These are phyloP conservation scores for Synanthedon vespiformis DNA, from an alignment of 2,888 invertebrate genomes.

Conservation along the genomic window DNA sequence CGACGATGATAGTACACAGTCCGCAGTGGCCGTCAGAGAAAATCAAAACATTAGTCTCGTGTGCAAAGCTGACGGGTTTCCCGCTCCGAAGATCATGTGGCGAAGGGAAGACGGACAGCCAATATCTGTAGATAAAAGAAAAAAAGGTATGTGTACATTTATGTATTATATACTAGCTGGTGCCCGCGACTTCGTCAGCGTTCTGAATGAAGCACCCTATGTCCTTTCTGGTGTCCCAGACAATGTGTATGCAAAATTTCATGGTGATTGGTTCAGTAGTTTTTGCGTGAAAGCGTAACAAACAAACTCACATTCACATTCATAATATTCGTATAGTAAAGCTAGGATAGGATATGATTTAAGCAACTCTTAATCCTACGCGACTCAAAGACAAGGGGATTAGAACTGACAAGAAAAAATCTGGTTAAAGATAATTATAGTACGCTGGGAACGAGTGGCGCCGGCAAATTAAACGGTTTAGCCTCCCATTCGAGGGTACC, in stretches of 20 bases:
- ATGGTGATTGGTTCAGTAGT: too few relatives aligned
- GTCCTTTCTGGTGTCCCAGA: too few relatives aligned
- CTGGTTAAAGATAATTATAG: constrained; percentile 31
- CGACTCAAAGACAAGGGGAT: constrained; percentile 10
- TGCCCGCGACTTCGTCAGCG: too few relatives aligned
- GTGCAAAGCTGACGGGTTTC: constrained; percentile 92
- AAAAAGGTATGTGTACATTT: constrained; percentile 75
- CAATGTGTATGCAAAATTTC: too few relatives aligned
- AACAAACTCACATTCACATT: too few relatives aligned
- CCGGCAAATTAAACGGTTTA: constrained; percentile 33
- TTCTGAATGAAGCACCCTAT: too few relatives aligned
- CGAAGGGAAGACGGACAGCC: constrained; percentile 89
- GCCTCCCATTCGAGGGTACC: constrained; percentile 16
- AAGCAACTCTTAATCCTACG: constrained; percentile 9
- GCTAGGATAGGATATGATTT: too few relatives aligned
- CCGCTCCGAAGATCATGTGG: constrained; percentile 94
- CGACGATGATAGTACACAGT: constrained; percentile 90
- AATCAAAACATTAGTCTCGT: constrained; percentile 94
- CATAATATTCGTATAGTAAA: too few relatives aligned
- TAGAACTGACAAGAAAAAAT: constrained; percentile 19
- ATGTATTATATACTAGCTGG: too few relatives aligned
- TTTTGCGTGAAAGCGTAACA: too few relatives aligned
- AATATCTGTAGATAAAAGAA: constrained; percentile 85
- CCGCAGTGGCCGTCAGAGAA: constrained; percentile 91
- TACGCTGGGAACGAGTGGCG: constrained; percentile 23